These are phyloP conservation scores for Conistra vaccinii DNA, from an alignment of 2,888 invertebrate species.

Conservation along the genomic window DNA sequence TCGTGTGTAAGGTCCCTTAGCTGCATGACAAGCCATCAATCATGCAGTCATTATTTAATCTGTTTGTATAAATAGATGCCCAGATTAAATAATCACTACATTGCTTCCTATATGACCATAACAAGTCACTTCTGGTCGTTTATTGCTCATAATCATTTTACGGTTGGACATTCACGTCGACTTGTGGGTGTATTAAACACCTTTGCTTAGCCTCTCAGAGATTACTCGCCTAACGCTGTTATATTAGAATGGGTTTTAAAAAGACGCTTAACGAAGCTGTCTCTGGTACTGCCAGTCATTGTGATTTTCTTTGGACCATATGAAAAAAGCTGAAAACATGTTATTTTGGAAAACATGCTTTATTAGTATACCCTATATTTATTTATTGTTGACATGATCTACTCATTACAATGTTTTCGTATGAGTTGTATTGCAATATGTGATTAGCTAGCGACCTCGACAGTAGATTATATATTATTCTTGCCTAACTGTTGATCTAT, in stretches of 20 bases:
- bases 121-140: conserved; percentile 27
- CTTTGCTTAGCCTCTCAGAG: background rate
- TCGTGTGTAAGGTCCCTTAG: background rate
- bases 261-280: background rate
- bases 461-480: too few relatives aligned
- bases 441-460: too few relatives aligned
- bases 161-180: background rate
- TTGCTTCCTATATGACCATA: conserved; percentile 34
- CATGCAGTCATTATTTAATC: conserved; percentile 56
- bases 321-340: too few relatives aligned
- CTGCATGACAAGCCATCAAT: conserved; percentile 27
- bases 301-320: background rate
- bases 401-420: too few relatives aligned
- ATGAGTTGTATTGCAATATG: too few relatives aligned
- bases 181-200: background rate
- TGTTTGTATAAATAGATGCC: conserved; percentile 32
- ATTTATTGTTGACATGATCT: too few relatives aligned
- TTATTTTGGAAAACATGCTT: background rate
- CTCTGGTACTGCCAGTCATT: background rate
- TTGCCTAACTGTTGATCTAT: too few relatives aligned
- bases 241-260: background rate
- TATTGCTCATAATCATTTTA: conserved; percentile 10
- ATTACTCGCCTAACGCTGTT: background rate
- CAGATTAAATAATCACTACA: conserved; percentile 59
- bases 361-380: too few relatives aligned